Conservation (phyloP, 2,797 vertebrate genomes). For the Tapera naevia region DNA sequence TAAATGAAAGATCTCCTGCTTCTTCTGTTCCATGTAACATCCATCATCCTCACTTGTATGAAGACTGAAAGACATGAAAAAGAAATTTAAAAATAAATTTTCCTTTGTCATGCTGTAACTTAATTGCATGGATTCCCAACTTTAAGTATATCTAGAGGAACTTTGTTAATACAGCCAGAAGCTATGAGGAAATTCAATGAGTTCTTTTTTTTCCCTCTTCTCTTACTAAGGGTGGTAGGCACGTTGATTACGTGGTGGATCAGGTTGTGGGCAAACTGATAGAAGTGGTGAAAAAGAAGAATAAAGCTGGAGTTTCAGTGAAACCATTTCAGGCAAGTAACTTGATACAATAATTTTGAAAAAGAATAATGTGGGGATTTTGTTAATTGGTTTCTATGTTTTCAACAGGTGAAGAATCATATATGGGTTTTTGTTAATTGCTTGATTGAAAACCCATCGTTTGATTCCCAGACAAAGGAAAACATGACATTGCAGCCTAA, state of each 20-base stretch:
- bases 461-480: conserved; percentile 93
- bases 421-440: conserved; percentile 93
- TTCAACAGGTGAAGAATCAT: conserved; percentile 91
- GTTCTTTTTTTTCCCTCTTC: not conserved
- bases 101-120: not conserved
- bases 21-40: not conserved
- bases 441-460: conserved; percentile 90
- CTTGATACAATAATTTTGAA: not conserved
- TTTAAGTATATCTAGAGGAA: not conserved
- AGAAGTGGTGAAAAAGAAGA: conserved; percentile 93
- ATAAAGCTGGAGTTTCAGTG: conserved; percentile 90
- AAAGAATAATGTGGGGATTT: not conserved
- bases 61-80: not conserved
- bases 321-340: conserved; percentile 89
- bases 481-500: conserved; percentile 92
- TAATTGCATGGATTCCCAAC: not conserved
- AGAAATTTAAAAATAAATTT: not conserved
- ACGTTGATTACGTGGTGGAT: conserved; percentile 90
- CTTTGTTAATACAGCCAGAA: not conserved
- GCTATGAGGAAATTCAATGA: not conserved
- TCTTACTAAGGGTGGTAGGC: conserved; percentile 84
- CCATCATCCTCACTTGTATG: not conserved
- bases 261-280: conserved; percentile 90
- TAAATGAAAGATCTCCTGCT: not conserved
- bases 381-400: conserved; percentile 22